These are phyloP conservation scores for Tipula vernalis DNA, from an alignment of 2,888 invertebrate species.

Conservation along the genomic window DNA sequence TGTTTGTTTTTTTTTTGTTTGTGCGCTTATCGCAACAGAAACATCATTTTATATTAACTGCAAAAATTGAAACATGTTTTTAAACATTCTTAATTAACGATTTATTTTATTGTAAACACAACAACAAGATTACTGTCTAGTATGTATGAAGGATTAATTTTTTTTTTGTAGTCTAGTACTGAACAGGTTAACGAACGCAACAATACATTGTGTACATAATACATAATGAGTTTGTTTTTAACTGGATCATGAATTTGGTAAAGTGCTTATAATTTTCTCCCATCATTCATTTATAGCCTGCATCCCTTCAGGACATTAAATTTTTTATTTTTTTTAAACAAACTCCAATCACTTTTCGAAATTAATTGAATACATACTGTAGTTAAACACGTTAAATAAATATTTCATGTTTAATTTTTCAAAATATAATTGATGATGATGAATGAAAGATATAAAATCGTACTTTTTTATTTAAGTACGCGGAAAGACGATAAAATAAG, in stretches of 20 bases:
- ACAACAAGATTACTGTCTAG: neutral
- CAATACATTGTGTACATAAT: neutral
- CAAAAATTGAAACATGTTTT: neutral
- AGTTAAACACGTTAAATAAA: neutral
- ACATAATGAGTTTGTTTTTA: neutral
- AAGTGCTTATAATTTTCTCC: neutral
- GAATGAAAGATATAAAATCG: neutral
- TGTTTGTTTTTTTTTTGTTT: neutral
- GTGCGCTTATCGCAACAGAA: neutral
- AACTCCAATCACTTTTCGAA: neutral
- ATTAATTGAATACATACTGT: neutral
- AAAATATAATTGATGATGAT: neutral
- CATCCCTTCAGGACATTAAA: neutral
- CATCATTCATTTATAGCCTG: neutral
- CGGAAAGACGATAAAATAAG: neutral
- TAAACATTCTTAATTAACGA: neutral
- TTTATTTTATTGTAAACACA: neutral
- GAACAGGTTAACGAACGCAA: neutral
- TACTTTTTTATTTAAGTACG: too few relatives aligned
- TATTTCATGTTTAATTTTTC: neutral
- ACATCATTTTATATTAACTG: neutral
- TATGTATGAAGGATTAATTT: neutral
- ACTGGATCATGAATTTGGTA: neutral
- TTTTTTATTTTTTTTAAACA: neutral
- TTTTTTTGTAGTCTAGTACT: neutral